phyloP scores from a whole-genome alignment of 2,113 vertebrate species.

The Limanda limanda region DNA sequence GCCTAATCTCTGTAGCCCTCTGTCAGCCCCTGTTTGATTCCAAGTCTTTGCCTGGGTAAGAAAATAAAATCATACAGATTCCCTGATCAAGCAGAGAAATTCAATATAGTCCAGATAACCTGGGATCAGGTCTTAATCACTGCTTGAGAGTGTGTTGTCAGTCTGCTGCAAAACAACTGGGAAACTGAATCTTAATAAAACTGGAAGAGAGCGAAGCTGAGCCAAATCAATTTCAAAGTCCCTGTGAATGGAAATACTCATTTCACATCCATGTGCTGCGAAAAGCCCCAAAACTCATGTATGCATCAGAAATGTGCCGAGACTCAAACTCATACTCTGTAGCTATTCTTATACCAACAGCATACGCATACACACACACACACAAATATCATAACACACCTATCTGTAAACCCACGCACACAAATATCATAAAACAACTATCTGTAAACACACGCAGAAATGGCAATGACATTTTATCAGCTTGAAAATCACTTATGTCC shows the following conservation, averaged over 20 bases:
- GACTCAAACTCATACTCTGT: constrained; percentile 17
- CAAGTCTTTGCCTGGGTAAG: constrained; percentile 18
- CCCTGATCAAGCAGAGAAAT: constrained; percentile 46
- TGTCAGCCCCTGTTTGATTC: constrained; percentile 38
- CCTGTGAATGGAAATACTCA: constrained; percentile 55
- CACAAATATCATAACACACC: constrained; percentile 16
- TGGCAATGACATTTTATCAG: constrained; percentile 52
- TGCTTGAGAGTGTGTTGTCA: constrained; percentile 31
- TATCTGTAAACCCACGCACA: neutral
- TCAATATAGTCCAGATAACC: constrained; percentile 58
- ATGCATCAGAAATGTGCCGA: constrained; percentile 16
- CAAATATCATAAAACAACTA: constrained; percentile 24
- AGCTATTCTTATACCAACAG: constrained; percentile 10
- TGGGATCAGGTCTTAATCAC: constrained; percentile 47
- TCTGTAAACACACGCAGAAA: constrained; percentile 4
- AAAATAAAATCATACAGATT: constrained; percentile 31
- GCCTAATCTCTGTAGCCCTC: constrained; percentile 10
- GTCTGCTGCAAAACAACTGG: constrained; percentile 35
- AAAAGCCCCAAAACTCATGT: constrained; percentile 39
- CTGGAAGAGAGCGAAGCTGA: constrained; percentile 35
- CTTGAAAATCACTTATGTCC: constrained; percentile 41
- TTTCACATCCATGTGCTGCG: constrained; percentile 36
- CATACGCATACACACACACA: neutral
- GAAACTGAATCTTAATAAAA: constrained; percentile 43
- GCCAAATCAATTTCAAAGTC: constrained; percentile 54